Conservation (phyloP, 2,797 vertebrate species). For the Lophius americanus region DNA sequence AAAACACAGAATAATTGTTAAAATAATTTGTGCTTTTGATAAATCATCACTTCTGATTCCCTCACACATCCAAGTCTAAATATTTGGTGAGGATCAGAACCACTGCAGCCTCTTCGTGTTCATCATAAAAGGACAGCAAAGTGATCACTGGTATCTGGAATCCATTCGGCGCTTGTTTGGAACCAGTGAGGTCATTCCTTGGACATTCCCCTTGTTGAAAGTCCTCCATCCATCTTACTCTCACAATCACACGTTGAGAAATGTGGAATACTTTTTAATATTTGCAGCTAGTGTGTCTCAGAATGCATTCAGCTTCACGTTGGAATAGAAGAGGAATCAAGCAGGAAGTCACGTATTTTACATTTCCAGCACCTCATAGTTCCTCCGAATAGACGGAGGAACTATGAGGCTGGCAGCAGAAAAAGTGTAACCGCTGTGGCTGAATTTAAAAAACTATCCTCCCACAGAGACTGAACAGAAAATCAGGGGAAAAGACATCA, state of each 20-base stretch:
- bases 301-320: background rate
- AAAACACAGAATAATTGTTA: no score
- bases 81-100: constrained; percentile 21
- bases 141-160: constrained; percentile 21
- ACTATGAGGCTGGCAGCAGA: constrained; percentile 13
- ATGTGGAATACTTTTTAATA: no score
- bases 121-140: constrained; percentile 32
- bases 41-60: constrained; percentile 9
- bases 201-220: background rate
- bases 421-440: background rate
- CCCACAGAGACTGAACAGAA: constrained; percentile 21
- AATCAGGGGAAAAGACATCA: constrained; percentile 15
- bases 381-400: constrained; percentile 27
- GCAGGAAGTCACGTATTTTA: constrained; percentile 43
- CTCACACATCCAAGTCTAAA: constrained; percentile 1
- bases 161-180: background rate
- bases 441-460: constrained; percentile 31
- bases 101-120: constrained; percentile 15
- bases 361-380: constrained; percentile 34
- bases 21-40: constrained; percentile 7
- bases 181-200: background rate
- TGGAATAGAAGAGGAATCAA: background rate
- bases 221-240: no score
- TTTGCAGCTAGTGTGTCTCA: no score
- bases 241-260: no score